Evolutionary conservation across 2,797 vertebrate genomes (phyloP).

Genomic region (Linurgus olivaceus): DNA sequence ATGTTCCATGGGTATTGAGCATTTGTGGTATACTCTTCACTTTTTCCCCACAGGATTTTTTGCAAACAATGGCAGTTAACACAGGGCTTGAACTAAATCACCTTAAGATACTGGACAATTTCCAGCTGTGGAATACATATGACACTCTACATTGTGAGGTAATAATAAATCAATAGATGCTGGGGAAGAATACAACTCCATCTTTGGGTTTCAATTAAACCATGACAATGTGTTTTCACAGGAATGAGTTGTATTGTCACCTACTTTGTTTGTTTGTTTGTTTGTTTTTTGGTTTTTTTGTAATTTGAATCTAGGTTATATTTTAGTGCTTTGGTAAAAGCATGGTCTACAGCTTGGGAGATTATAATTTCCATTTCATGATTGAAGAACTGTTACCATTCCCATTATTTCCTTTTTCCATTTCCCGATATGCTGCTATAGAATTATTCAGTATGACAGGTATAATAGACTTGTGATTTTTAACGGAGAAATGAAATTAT

Average conservation of each 20-base stretch:
- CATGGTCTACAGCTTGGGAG: background rate
- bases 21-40: background rate
- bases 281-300: no score
- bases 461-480: background rate
- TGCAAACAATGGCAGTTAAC: conserved; percentile 78
- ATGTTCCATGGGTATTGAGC: background rate
- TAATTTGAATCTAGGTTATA: background rate
- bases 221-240: background rate
- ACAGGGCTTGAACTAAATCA: conserved; percentile 79
- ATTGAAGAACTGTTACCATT: background rate
- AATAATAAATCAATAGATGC: conserved; percentile 5
- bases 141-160: conserved; percentile 90
- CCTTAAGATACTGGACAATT: conserved; percentile 67
- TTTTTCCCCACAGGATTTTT: conserved; percentile 76
- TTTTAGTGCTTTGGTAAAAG: background rate
- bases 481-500: background rate
- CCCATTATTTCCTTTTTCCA: background rate
- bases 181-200: background rate
- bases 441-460: background rate
- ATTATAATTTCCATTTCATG: background rate
- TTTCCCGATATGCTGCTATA: background rate
- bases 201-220: background rate
- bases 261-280: background rate
- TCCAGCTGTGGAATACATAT: conserved; percentile 83
- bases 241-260: background rate